These are phyloP conservation scores for Plutomurus gul DNA, from an alignment of 1,140 invertebrate genomes.

Conservation along the genomic window DNA sequence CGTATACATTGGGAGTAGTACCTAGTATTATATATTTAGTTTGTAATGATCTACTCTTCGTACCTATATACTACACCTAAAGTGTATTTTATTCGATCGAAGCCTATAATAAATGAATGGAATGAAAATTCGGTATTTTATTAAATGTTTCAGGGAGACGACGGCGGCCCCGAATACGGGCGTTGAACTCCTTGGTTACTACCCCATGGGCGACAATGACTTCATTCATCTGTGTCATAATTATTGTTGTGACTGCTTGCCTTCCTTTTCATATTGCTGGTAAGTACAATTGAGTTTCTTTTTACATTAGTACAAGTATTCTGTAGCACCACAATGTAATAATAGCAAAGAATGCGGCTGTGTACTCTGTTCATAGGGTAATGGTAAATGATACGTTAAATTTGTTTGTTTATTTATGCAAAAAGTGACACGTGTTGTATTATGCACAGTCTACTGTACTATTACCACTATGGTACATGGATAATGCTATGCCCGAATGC, in stretches of 20 bases:
- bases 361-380: too few relatives aligned
- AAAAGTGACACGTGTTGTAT: too few relatives aligned
- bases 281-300: constrained; percentile 30
- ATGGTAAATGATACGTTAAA: too few relatives aligned
- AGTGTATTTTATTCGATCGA: not conserved
- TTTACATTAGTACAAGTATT: too few relatives aligned
- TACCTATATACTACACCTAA: not conserved
- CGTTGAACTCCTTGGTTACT: constrained; percentile 35
- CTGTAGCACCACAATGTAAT: too few relatives aligned
- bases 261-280: constrained; percentile 45
- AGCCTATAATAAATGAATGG: not conserved
- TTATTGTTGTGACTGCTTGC: constrained; percentile 45
- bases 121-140: constrained; percentile 32
- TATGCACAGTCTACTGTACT: too few relatives aligned
- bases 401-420: too few relatives aligned
- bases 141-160: constrained; percentile 46
- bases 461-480: too few relatives aligned
- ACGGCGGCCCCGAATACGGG: constrained; percentile 38
- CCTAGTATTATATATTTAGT: not conserved
- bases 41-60: not conserved
- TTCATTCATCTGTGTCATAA: constrained; percentile 51
- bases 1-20: not conserved
- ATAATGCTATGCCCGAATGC: too few relatives aligned
- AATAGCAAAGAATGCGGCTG: too few relatives aligned
- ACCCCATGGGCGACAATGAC: constrained; percentile 49